These are phyloP conservation scores for Proctacanthus coquilletti DNA, from an alignment of 1,140 invertebrate species.

Conservation along the genomic window DNA sequence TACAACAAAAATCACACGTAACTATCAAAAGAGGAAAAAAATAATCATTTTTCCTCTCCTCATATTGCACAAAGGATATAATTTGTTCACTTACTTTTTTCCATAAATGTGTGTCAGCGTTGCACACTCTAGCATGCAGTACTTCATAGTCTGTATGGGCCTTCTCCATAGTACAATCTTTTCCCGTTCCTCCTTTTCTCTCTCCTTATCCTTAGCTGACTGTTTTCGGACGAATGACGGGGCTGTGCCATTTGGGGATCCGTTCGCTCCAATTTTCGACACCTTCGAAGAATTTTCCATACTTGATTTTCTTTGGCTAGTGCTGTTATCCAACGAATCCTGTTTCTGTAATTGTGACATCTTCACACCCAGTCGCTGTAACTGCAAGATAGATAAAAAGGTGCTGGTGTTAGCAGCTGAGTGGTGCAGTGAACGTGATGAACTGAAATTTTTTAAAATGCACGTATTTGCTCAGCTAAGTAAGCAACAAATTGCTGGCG, in stretches of 20 bases:
- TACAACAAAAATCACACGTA: too few relatives aligned
- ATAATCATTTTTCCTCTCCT: too few relatives aligned
- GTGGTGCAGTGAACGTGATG: too few relatives aligned
- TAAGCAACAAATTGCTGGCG: too few relatives aligned
- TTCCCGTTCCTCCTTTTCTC: constrained; percentile 35
- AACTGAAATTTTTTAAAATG: too few relatives aligned
- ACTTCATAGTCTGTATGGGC: constrained; percentile 68
- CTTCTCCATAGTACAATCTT: constrained; percentile 73
- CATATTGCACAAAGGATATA: too few relatives aligned
- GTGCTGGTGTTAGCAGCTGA: too few relatives aligned
- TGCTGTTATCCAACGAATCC: too few relatives aligned
- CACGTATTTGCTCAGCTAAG: too few relatives aligned
- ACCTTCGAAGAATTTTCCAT: too few relatives aligned
- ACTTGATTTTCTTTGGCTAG: not conserved
- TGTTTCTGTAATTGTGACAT: constrained; percentile 14
- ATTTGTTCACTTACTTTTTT: constrained; percentile 35
- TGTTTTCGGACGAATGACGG: constrained; percentile 7
- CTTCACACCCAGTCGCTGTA: constrained; percentile 29
- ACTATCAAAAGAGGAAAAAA: too few relatives aligned
- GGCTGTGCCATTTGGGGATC: not conserved
- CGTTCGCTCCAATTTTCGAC: constrained; percentile 4
- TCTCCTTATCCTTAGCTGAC: constrained; percentile 19
- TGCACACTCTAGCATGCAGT: constrained; percentile 62
- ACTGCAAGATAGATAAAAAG: constrained; percentile 20
- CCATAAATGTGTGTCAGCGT: constrained; percentile 42